Percentiles rank a stretch among this genome's conserved stretches.
Evolutionary conservation across 2,888 invertebrate species (phyloP).

Genomic region (Orchestes rusci): DNA sequence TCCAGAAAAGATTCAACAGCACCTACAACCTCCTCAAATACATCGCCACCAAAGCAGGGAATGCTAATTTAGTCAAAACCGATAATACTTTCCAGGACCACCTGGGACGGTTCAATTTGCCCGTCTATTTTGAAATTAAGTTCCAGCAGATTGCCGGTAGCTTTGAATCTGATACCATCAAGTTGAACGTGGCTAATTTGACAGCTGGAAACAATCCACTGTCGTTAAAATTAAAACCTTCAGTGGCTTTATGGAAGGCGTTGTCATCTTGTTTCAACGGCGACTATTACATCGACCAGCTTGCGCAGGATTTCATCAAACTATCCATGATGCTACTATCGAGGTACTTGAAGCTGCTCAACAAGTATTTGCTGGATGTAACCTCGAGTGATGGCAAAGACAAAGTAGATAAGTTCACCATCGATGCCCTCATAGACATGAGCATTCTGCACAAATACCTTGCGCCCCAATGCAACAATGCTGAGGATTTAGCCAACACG

Average conservation of each 20-base stretch:
- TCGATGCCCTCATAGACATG: conserved; percentile 35
- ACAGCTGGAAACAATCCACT: conserved; percentile 37
- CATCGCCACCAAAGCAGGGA: conserved; percentile 60
- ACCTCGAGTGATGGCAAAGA: conserved; percentile 7
- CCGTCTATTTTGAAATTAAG: conserved; percentile 93
- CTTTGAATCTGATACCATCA: conserved; percentile 45
- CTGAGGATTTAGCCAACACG: conserved; percentile 27
- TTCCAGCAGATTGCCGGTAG: conserved; percentile 87
- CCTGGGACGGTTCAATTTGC: conserved; percentile 79
- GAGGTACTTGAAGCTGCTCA: conserved; percentile 70
- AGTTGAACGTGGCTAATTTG: conserved; percentile 27
- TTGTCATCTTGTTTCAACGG: conserved; percentile 61
- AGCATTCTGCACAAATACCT: conserved; percentile 29
- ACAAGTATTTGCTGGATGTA: conserved; percentile 21
- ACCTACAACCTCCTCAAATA: conserved; percentile 68
- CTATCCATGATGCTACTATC: conserved; percentile 76
- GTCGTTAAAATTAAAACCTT: conserved; percentile 44
- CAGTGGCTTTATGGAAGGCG: conserved; percentile 45
- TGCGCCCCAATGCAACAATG: conserved; percentile 21
- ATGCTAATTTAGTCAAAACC: conserved; percentile 53
- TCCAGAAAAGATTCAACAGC: conserved; percentile 73
- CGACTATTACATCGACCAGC: conserved; percentile 69
- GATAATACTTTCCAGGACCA: conserved; percentile 71
- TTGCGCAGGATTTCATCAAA: conserved; percentile 83
- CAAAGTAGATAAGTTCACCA: conserved; percentile 32